phyloP scores from a whole-genome alignment of 1,140 invertebrate genomes.

The Andrena cerasifolii region DNA sequence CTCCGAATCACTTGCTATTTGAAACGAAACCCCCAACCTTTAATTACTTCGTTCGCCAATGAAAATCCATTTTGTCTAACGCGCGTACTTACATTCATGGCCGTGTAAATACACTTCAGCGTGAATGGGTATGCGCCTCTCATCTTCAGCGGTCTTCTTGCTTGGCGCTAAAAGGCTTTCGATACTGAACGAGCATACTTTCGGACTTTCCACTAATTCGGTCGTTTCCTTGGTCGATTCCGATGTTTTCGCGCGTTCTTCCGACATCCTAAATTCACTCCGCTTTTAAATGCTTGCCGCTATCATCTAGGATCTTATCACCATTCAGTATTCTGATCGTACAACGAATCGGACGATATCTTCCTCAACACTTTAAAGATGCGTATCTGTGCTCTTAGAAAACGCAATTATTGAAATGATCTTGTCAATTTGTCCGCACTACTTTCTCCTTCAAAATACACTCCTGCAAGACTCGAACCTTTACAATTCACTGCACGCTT shows the following conservation, averaged over 20 bases:
- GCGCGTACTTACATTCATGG: constrained; percentile 52
- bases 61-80: too few relatives aligned
- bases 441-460: too few relatives aligned
- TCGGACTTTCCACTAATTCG: constrained; percentile 52
- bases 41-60: too few relatives aligned
- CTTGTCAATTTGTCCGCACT: not conserved
- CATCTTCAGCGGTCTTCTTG: constrained; percentile 39
- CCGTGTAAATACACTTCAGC: constrained; percentile 41
- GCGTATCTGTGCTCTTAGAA: not conserved
- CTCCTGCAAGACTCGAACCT: not conserved
- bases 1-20: constrained; percentile 68
- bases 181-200: constrained; percentile 75
- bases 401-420: not conserved
- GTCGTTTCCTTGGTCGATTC: constrained; percentile 40
- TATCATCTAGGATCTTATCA: constrained; percentile 9
- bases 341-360: not conserved
- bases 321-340: not conserved
- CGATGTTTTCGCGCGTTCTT: constrained; percentile 52
- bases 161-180: constrained; percentile 74
- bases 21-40: constrained; percentile 20
- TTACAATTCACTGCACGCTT: constrained; percentile 27
- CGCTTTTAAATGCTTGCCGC: not conserved
- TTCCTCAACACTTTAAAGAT: not conserved
- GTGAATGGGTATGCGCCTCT: constrained; percentile 10
- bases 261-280: constrained; percentile 65